Conservation (phyloP, 1,140 invertebrate genomes). For the Sitodiplosis mosellana region DNA sequence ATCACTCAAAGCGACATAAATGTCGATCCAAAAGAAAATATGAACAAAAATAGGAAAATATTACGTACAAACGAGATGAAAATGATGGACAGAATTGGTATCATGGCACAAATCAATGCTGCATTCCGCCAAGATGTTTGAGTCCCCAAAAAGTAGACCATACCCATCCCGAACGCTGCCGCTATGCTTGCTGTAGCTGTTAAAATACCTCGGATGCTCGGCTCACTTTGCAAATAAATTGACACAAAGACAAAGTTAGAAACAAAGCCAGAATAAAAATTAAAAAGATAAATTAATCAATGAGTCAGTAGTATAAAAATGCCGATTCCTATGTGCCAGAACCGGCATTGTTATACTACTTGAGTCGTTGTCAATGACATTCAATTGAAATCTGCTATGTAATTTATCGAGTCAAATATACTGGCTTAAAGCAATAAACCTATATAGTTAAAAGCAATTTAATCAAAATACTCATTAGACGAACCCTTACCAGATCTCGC, state of each 20-base stretch:
- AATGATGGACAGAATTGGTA: conserved; percentile 37
- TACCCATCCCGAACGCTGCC: conserved; percentile 40
- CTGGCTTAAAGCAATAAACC: not conserved
- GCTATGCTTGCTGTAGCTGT: conserved; percentile 42
- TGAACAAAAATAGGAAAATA: too few relatives aligned
- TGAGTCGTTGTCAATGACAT: too few relatives aligned
- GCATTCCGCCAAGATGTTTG: conserved; percentile 42
- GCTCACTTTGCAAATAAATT: too few relatives aligned
- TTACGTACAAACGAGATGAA: conserved; percentile 35
- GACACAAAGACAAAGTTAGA: not conserved
- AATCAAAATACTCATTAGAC: too few relatives aligned
- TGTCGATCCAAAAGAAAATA: too few relatives aligned
- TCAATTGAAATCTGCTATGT: too few relatives aligned
- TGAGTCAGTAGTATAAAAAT: too few relatives aligned
- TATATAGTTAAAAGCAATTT: not conserved
- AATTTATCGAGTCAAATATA: not conserved
- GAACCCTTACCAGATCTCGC: conserved; percentile 34
- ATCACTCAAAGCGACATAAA: too few relatives aligned
- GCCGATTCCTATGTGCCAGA: too few relatives aligned
- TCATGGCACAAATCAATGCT: conserved; percentile 35
- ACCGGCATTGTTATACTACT: too few relatives aligned
- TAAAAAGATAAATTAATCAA: not conserved
- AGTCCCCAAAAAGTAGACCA: conserved; percentile 41
- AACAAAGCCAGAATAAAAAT: not conserved
- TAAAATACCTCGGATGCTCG: conserved; percentile 43